A percentile compares a stretch with the other conserved stretches of the same genome.
These are phyloP conservation scores for Rapana venosa DNA, from an alignment of 2,888 invertebrate species.

Conservation along the genomic window DNA sequence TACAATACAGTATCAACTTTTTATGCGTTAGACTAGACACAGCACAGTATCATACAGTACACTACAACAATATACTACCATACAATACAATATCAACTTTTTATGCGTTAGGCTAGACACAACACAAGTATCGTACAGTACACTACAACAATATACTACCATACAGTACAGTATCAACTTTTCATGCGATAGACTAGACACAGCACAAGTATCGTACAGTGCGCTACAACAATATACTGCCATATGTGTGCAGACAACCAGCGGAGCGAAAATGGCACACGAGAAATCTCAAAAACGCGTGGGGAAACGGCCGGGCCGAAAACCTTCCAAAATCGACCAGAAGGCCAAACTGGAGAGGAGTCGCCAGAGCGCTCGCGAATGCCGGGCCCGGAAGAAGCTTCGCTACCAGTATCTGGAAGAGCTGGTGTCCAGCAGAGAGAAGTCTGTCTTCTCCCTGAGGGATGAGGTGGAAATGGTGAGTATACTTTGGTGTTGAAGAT, in stretches of 20 bases:
- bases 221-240: too few species aligned
- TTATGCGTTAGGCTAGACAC: too few species aligned
- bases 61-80: too few species aligned
- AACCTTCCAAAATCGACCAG: constrained; percentile 92
- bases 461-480: constrained; percentile 93
- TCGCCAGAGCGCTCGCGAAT: constrained; percentile 97
- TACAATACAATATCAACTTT: too few species aligned
- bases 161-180: too few species aligned
- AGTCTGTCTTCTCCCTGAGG: constrained; percentile 91
- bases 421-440: constrained; percentile 93
- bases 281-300: constrained; percentile 32
- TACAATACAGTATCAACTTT: too few species aligned
- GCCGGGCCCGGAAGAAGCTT: constrained; percentile 96
- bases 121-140: too few species aligned
- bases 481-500: constrained; percentile 27
- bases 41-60: too few species aligned
- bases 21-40: too few species aligned
- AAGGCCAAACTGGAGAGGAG: constrained; percentile 96
- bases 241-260: constrained; percentile 32
- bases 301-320: constrained; percentile 84
- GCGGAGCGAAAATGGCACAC: constrained; percentile 21
- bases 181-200: too few species aligned
- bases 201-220: too few species aligned
- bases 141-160: too few species aligned
- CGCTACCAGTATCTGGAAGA: constrained; percentile 98